These are phyloP conservation scores for Vultur gryphus DNA, from an alignment of 2,797 vertebrate genomes.

Conservation along the genomic window DNA sequence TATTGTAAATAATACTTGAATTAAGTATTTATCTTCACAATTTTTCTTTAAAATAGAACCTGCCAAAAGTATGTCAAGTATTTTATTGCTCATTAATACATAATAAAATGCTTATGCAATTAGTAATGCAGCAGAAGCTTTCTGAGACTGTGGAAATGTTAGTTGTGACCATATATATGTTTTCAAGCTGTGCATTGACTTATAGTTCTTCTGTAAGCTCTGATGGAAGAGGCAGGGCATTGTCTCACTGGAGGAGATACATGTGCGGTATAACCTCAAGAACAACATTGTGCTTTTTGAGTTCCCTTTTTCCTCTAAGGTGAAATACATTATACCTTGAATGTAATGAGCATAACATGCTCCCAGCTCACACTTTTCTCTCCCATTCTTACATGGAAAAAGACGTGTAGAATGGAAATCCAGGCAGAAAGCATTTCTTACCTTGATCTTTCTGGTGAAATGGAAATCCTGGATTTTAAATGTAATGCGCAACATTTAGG, in stretches of 20 bases:
- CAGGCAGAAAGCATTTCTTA: neutral
- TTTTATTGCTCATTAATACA: neutral
- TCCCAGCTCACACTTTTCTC: neutral
- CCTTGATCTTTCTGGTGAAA: neutral
- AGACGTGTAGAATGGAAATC: neutral
- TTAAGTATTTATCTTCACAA: neutral
- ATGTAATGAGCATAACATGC: neutral
- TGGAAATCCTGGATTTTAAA: neutral
- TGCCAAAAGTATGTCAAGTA: neutral
- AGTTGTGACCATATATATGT: neutral
- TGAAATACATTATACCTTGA: neutral
- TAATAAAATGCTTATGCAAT: neutral
- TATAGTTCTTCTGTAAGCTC: neutral
- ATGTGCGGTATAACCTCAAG: neutral
- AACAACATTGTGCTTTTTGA: rapidly evolving
- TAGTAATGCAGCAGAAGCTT: neutral
- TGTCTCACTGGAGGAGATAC: neutral
- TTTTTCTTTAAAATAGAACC: conserved; percentile 8
- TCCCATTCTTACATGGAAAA: neutral
- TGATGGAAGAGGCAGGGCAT: neutral
- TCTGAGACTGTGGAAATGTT: neutral
- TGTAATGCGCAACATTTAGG: neutral
- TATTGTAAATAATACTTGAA: conserved; percentile 28
- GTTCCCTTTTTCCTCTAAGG: neutral
- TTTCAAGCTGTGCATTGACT: neutral